Evolutionary conservation across 2,888 invertebrate species (phyloP).

Genomic region (Glaucopsyche alexis): DNA sequence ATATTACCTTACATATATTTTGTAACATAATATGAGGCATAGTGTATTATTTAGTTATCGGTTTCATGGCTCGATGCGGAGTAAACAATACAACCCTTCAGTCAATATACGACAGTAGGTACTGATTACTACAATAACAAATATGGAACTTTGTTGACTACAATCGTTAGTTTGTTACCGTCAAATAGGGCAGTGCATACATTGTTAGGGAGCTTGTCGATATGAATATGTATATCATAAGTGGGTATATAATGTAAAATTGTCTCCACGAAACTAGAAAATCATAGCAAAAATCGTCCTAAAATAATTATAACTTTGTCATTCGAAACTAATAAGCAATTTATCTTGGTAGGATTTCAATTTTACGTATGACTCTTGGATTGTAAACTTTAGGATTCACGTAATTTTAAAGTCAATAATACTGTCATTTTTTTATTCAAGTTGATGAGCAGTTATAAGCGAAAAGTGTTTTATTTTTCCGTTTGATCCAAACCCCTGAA

Average conservation of each 20-base stretch:
- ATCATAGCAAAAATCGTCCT: too few species aligned
- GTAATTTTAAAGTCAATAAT: too few species aligned
- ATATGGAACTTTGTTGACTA: not conserved
- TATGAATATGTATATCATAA: not conserved
- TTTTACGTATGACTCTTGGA: too few species aligned
- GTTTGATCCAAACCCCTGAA: too few species aligned
- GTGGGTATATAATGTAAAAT: not conserved
- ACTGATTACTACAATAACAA: not conserved
- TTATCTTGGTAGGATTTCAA: too few species aligned
- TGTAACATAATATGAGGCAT: not conserved
- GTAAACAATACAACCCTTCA: constrained; percentile 11
- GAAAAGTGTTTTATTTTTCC: too few species aligned
- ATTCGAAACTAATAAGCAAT: too few species aligned
- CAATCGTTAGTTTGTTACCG: not conserved
- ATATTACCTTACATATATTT: not conserved
- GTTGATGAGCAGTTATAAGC: too few species aligned
- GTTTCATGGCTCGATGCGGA: not conserved
- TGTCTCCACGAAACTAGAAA: too few species aligned
- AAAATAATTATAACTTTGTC: too few species aligned
- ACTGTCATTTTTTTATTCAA: too few species aligned
- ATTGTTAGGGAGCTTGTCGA: not conserved
- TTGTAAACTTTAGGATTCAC: too few species aligned
- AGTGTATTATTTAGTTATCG: not conserved
- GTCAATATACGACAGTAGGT: not conserved
- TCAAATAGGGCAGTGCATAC: not conserved